Conservation (phyloP, 2,797 vertebrate species). For the Hoplostethus mediterraneus region DNA sequence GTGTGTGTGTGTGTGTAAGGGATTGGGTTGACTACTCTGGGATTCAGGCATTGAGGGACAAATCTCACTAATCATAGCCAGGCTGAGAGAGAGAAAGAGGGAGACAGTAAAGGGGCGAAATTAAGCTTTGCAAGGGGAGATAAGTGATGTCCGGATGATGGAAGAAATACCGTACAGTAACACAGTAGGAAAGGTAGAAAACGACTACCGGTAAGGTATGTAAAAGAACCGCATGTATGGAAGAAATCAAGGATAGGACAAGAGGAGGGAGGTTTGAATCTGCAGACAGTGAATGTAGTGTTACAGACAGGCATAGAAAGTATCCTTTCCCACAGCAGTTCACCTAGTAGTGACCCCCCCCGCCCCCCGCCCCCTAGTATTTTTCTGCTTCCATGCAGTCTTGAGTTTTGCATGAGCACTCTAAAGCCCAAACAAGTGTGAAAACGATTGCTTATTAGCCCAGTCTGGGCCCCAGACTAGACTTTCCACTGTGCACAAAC, state of each 20-base stretch:
- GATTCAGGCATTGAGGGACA: conserved; percentile 51
- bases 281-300: conserved; percentile 12
- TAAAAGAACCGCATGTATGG: neutral
- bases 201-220: neutral
- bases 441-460: conserved; percentile 79
- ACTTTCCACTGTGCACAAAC: conserved; percentile 60
- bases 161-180: too few relatives aligned
- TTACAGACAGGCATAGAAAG: neutral
- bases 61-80: conserved; percentile 46
- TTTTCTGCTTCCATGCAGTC: conserved; percentile 26
- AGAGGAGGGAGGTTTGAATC: neutral
- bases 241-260: neutral
- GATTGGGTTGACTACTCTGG: conserved; percentile 18
- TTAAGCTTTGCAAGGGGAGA: neutral
- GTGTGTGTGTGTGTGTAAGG: neutral
- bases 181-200: too few relatives aligned
- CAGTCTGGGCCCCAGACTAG: conserved; percentile 61
- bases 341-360: conserved; percentile 25
- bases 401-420: conserved; percentile 71
- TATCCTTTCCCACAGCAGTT: conserved; percentile 9
- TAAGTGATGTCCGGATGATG: neutral
- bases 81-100: neutral
- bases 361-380: conserved; percentile 6
- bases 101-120: neutral
- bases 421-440: conserved; percentile 80